A percentile compares a stretch with the other conserved stretches of the same genome.
Evolutionary conservation across 2,797 vertebrate genomes (phyloP).

Genomic region (Taeniopygia guttata): DNA sequence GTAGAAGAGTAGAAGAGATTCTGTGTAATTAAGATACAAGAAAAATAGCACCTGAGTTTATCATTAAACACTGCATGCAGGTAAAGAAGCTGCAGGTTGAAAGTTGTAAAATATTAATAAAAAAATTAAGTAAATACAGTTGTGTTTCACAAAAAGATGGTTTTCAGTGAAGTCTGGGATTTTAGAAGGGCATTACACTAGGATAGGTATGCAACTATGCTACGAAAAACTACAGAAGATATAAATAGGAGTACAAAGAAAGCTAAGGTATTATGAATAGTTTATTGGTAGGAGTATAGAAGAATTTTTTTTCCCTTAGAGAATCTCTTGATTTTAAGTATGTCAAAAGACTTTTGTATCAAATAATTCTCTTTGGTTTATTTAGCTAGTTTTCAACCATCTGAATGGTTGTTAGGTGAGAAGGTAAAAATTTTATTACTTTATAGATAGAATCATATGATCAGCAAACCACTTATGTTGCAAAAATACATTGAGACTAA

Average conservation of each 20-base stretch:
- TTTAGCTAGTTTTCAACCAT: neutral
- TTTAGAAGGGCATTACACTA: neutral
- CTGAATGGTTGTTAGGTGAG: neutral
- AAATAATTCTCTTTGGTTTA: neutral
- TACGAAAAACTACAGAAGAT: neutral
- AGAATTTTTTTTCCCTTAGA: neutral
- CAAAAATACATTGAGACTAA: neutral
- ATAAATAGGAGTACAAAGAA: neutral
- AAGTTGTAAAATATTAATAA: neutral
- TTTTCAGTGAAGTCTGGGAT: neutral
- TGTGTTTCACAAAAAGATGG: neutral
- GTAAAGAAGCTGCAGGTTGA: neutral
- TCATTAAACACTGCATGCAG: neutral
- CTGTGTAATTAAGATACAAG: slow-evolving; percentile 5
- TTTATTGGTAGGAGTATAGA: neutral
- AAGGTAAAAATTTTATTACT: neutral
- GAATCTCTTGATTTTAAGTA: neutral
- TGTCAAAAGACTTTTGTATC: neutral
- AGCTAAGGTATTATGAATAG: neutral
- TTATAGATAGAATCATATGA: neutral
- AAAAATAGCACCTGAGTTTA: neutral
- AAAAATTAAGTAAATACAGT: neutral
- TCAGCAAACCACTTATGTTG: neutral
- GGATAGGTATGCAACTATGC: neutral
- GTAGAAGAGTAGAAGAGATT: neutral